These are phyloP conservation scores for Phasianus colchicus DNA, from an alignment of 2,113 vertebrate genomes.

Conservation along the genomic window DNA sequence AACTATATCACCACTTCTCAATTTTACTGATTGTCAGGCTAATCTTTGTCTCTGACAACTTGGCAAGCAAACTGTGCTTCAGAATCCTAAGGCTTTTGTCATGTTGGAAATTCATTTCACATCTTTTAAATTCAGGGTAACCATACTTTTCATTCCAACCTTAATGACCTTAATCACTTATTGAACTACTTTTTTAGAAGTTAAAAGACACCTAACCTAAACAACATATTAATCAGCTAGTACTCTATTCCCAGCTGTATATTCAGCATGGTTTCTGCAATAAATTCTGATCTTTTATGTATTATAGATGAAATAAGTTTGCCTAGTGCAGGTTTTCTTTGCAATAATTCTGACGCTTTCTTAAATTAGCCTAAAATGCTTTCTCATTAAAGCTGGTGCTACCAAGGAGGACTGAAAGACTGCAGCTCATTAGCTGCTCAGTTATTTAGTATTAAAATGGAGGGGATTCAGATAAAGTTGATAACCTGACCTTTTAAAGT, in stretches of 20 bases:
- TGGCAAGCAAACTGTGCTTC: background rate
- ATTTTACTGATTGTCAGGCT: background rate
- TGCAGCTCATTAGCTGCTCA: background rate
- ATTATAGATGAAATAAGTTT: conserved; percentile 55
- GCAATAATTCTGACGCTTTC: background rate
- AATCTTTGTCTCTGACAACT: background rate
- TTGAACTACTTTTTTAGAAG: conserved; percentile 9
- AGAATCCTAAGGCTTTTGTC: background rate
- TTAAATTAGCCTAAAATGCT: background rate
- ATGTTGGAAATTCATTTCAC: background rate
- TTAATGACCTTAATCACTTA: background rate
- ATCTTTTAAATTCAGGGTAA: background rate
- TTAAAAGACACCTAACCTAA: too few relatives aligned
- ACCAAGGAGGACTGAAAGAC: background rate
- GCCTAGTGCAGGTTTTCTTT: background rate
- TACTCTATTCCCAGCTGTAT: background rate
- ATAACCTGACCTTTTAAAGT: background rate
- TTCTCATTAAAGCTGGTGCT: background rate
- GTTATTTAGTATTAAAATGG: background rate
- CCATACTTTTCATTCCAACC: background rate
- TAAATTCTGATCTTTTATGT: conserved; percentile 45
- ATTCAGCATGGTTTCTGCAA: conserved; percentile 3
- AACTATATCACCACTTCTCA: background rate
- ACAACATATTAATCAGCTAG: background rate
- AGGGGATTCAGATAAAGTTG: background rate